Base-by-base conservation (phyloP, 2,888 invertebrate genomes). In the Eupithecia subfuscata region DNA sequence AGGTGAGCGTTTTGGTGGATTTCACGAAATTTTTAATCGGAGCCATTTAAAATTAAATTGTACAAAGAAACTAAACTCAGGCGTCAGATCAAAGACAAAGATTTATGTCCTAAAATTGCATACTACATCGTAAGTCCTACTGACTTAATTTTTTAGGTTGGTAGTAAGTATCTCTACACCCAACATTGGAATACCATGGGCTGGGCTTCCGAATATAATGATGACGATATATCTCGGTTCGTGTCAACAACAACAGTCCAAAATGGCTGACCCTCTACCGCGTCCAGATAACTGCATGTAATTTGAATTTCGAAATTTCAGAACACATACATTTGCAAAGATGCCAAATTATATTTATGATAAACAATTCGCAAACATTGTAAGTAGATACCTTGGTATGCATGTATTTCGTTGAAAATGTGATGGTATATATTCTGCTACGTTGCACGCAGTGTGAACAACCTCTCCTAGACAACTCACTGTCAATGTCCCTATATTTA, bases 1-100 rank as follows among this genome's bases (percentile, higher is more conserved):
- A 90, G 84, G 85, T 79, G 80, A 82, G 81, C 82, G 76, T 83
- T 88, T 89, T 85, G 71, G 83, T 71, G 79, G 69, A 76, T 69
- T 80, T 81, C 81, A 77, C 74, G 78, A 79, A 80, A 80, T n/a
- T 71, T 76, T 71, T 71, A 77, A 77, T 70, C 71, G 69, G 68
- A 69, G 64, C 14, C 48, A 70, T 78, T 37, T 76, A 74, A 77
- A 80, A 78, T 75, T 70, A 73, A 80, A 79, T 73, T 75, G 43
- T 64, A 56, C 76, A 74, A 76, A 78, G 73, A 80, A 75, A 73
- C 67, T 69, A 69, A 75, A 48, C 8, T 25, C 45, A 68, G 30
- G 43, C 48, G 64, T 74, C 40, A 60, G 12, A 76, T 70, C 56
- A 65, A 69, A 70, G 77, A 77, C 72, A 34, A 52, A 60, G 60